phyloP scores from a whole-genome alignment of 2,113 vertebrate species.

The Gobius niger region DNA sequence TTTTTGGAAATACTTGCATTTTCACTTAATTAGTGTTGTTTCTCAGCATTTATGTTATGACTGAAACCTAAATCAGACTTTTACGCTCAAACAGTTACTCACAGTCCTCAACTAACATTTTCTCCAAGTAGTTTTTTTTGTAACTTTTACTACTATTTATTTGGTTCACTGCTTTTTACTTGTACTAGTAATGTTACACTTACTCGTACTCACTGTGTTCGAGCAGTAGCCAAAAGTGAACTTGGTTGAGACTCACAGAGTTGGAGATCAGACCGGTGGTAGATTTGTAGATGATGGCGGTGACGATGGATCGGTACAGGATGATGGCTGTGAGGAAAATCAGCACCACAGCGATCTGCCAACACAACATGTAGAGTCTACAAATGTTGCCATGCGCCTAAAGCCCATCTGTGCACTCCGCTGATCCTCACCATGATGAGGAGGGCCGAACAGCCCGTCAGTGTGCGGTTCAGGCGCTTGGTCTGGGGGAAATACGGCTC shows the following conservation, averaged over 20 bases:
- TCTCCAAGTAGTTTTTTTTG: no score
- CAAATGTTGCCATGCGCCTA: not conserved
- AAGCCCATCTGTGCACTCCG: not conserved
- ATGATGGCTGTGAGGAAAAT: slow-evolving; percentile 82
- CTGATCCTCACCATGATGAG: slow-evolving; percentile 76
- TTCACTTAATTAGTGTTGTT: no score
- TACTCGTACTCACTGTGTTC: no score
- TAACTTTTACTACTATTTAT: no score
- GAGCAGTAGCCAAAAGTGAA: not conserved
- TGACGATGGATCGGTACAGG: slow-evolving; percentile 76
- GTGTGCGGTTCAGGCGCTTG: slow-evolving; percentile 60
- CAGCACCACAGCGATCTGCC: slow-evolving; percentile 68
- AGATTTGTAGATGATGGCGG: slow-evolving; percentile 74
- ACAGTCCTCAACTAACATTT: no score
- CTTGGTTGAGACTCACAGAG: slow-evolving; percentile 67
- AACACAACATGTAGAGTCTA: not conserved
- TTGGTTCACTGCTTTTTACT: no score
- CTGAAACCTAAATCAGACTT: no score
- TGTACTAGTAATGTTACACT: no score
- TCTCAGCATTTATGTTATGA: no score
- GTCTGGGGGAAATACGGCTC: slow-evolving; percentile 78
- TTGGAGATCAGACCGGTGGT: slow-evolving; percentile 50
- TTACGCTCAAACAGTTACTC: no score
- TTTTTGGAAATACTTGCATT: no score
- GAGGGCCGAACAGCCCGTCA: slow-evolving; percentile 79